Evolutionary conservation across 1,140 invertebrate genomes (phyloP), one percentile per base, ranked within the genome.

Genomic region (Druon quercuslanigerum): DNA sequence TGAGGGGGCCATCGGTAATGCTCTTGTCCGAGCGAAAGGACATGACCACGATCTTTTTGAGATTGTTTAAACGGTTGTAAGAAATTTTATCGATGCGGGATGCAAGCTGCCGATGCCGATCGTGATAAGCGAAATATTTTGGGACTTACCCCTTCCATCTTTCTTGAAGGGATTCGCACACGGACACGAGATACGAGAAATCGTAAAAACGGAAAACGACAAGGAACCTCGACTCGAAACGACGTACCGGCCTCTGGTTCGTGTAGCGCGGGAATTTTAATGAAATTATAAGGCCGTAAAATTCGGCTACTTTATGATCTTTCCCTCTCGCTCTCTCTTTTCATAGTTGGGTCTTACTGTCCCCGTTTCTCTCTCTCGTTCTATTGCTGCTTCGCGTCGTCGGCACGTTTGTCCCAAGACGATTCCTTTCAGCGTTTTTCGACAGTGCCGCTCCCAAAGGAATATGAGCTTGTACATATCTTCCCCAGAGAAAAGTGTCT

Each of bases 201-300:
- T 60, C 73, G 73, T 74, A 74, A 74, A 74, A 74, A 74, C 40
- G 54, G 40, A 20, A 19, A 71, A 76, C 17, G 70, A 71, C 60
- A 71, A 50, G 57, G 60, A 50, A 54, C 60, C 7, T 57, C 71
- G 17, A 52, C 54, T 50, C 52, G 56, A 74, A 82, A 78, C 56
- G 50, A 73, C 19, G 46, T 20, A 60, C 20, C 14, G 51, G 51
- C 71, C 72, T 51, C 70, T 51, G 50, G 12, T 51, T 71, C 76
- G 77, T 80, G 77, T 80, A 76, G 73, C 60, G 78, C 72, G 80
- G 74, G 79, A 77, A 79, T 83, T 83, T 86, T 85, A 75, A 82
- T 81, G 79, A 83, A 86, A 84, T 86, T 84, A 83, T 83, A 79
- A 83, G 80, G 79, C 73, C 78, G 73, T 86, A 86, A 86, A 86